Evolutionary conservation across 2,797 vertebrate genomes (phyloP).

Genomic region (Crypturellus tataupa): DNA sequence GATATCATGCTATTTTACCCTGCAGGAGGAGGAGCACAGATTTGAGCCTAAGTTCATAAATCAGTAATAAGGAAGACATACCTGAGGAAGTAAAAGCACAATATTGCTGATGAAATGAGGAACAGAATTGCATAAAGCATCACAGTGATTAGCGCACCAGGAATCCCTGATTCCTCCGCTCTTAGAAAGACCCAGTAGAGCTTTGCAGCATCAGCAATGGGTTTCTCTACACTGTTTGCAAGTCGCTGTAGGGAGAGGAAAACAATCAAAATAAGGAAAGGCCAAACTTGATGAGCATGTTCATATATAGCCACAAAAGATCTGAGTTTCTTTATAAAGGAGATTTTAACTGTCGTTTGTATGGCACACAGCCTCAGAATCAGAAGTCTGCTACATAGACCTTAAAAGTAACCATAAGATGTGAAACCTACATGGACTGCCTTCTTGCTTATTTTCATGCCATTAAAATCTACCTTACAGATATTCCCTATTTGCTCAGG

Average conservation of each 20-base stretch:
- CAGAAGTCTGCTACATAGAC: neutral
- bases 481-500: neutral
- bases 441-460: neutral
- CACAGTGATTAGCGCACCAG: conserved; percentile 87
- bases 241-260: conserved; percentile 81
- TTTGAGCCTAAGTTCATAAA: neutral
- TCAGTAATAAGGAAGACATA: conserved; percentile 68
- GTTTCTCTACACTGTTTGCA: conserved; percentile 81
- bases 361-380: neutral
- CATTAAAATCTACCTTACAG: neutral
- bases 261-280: conserved; percentile 11
- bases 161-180: conserved; percentile 83
- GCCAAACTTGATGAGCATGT: neutral
- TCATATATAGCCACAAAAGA: neutral
- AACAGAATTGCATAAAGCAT: conserved; percentile 87
- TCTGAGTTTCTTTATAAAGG: neutral
- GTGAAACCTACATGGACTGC: neutral
- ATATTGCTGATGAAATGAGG: conserved; percentile 85
- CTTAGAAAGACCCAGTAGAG: conserved; percentile 92
- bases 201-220: conserved; percentile 91
- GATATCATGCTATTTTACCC: neutral
- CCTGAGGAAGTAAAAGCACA: conserved; percentile 92
- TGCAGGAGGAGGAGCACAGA: neutral
- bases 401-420: neutral
- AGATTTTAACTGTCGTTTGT: neutral